Percentiles rank a stretch among this genome's conserved stretches.
Evolutionary conservation across 2,113 vertebrate genomes (phyloP).

Genomic region (Candoia aspera): DNA sequence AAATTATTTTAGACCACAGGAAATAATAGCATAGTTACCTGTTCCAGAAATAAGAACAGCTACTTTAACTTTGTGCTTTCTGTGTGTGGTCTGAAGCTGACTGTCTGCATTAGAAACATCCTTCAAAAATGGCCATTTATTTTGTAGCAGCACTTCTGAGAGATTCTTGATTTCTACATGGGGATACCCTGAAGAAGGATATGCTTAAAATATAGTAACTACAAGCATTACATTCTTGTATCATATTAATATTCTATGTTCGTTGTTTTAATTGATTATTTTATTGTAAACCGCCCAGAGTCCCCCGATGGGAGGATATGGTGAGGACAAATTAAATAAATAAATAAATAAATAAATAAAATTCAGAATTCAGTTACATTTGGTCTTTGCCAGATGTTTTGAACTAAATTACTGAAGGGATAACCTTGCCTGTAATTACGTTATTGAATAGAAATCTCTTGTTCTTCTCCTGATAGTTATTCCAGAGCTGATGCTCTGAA

Average conservation of each 20-base stretch:
- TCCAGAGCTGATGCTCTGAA: too few species aligned
- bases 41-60: conserved; percentile 87
- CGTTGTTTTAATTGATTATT: too few species aligned
- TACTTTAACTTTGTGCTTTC: conserved; percentile 73
- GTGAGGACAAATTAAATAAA: too few species aligned
- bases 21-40: conserved; percentile 68
- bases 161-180: conserved; percentile 59
- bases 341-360: too few species aligned
- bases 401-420: not conserved
- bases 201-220: conserved; percentile 11
- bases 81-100: conserved; percentile 28
- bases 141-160: conserved; percentile 59
- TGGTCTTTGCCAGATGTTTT: not conserved
- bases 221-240: not conserved
- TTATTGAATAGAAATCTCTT: not conserved
- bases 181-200: conserved; percentile 30
- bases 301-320: too few species aligned
- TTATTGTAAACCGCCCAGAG: too few species aligned
- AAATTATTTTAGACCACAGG: not conserved
- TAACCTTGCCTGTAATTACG: not conserved
- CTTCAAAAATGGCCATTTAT: conserved; percentile 48
- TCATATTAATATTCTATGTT: too few species aligned
- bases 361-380: conserved; percentile 2
- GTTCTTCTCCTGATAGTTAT: not conserved
- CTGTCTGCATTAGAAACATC: fast-evolving